phyloP scores from a whole-genome alignment of 2,113 vertebrate genomes.

The Corapipo altera region DNA sequence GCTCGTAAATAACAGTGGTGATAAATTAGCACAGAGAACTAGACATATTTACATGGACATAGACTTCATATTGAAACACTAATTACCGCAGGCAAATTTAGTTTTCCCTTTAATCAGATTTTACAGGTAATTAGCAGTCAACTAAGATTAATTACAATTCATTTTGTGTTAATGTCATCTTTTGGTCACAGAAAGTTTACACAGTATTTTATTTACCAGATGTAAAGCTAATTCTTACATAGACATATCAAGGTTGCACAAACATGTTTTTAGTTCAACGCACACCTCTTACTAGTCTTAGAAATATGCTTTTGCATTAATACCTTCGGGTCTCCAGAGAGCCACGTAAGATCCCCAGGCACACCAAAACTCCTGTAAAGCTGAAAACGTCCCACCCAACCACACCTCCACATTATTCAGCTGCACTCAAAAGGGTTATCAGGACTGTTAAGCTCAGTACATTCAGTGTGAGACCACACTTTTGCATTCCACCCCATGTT shows the following conservation, averaged over 20 bases:
- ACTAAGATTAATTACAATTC: constrained; percentile 75
- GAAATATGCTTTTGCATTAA: not conserved
- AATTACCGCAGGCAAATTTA: constrained; percentile 73
- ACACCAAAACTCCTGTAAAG: not conserved
- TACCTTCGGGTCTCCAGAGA: not conserved
- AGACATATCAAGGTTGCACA: constrained; percentile 40
- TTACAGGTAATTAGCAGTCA: constrained; percentile 77
- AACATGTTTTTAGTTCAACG: not conserved
- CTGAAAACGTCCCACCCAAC: not conserved
- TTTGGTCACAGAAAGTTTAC: constrained; percentile 72
- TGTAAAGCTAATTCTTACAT: constrained; percentile 48
- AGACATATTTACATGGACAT: constrained; percentile 65
- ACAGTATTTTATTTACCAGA: constrained; percentile 55
- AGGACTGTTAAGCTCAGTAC: not conserved
- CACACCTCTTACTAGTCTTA: not conserved
- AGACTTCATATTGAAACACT: constrained; percentile 59
- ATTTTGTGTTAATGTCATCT: constrained; percentile 67
- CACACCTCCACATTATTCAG: not conserved
- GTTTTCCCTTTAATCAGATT: constrained; percentile 77
- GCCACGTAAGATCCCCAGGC: not conserved
- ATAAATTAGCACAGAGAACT: constrained; percentile 47
- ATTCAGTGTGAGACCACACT: not conserved
- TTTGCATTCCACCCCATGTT: rapidly evolving
- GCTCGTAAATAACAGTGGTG: constrained; percentile 55
- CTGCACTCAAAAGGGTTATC: not conserved